Evolutionary conservation across 1,140 invertebrate genomes (phyloP).

Genomic region (Geopemphigus sp.): DNA sequence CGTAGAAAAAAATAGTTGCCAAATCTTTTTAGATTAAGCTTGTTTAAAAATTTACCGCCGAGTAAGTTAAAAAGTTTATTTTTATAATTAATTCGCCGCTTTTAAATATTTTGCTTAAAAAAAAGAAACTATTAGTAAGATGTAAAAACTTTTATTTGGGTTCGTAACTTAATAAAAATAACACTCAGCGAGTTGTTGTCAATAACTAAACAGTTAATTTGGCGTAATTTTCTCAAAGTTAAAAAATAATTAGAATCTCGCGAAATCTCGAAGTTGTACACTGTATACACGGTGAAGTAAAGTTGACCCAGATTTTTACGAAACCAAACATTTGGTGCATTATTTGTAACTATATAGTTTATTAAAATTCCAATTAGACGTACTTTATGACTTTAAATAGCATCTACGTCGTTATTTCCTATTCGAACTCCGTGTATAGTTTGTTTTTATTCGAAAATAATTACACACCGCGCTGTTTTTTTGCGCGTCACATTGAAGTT

Average conservation of each 20-base stretch:
- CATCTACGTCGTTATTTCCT: too few relatives aligned
- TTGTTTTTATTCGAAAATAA: too few relatives aligned
- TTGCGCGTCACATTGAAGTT: too few relatives aligned
- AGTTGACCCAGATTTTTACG: too few relatives aligned
- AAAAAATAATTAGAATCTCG: neutral
- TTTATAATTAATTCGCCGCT: neutral
- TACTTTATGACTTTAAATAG: too few relatives aligned
- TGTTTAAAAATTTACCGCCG: neutral
- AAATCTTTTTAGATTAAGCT: neutral
- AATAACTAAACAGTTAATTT: slow-evolving; percentile 9
- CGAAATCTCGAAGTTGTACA: neutral
- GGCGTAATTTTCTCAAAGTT: neutral
- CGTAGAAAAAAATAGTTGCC: too few relatives aligned
- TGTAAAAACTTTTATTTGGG: neutral
- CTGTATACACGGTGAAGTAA: too few relatives aligned
- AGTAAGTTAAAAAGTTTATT: neutral
- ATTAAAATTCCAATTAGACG: too few relatives aligned
- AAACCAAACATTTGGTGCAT: too few relatives aligned
- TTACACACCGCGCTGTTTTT: too few relatives aligned
- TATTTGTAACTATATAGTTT: too few relatives aligned
- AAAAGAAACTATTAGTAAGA: slow-evolving; percentile 2
- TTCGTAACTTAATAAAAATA: slow-evolving; percentile 6
- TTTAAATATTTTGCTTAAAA: neutral
- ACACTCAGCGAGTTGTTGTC: neutral
- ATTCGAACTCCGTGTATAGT: too few relatives aligned